These are phyloP conservation scores for Cossypha heuglini DNA, from an alignment of 2,797 vertebrate genomes.

Conservation along the genomic window DNA sequence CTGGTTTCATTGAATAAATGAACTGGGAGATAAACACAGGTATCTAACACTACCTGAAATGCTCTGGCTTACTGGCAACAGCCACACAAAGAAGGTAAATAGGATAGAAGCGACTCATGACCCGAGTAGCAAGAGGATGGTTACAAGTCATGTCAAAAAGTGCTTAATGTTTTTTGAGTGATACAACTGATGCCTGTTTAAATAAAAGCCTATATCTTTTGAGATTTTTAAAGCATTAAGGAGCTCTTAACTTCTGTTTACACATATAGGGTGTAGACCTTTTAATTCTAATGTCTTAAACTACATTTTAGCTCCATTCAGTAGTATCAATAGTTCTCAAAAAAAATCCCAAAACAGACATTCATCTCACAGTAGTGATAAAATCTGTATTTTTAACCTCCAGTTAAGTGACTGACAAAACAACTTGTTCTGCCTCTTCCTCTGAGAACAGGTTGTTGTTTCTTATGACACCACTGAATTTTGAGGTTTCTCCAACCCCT, in stretches of 20 bases:
- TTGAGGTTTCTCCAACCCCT: not conserved
- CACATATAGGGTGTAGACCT: accelerated
- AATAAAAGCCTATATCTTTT: not conserved
- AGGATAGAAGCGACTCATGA: not conserved
- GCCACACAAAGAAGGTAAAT: not conserved
- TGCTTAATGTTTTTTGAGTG: not conserved
- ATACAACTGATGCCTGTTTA: not conserved
- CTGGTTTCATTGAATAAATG: not conserved
- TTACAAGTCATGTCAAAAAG: not conserved
- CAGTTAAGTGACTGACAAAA: not conserved
- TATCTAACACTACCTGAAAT: not conserved
- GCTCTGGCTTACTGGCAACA: not conserved
- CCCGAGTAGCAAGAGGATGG: not conserved
- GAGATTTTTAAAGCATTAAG: not conserved
- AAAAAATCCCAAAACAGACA: not conserved
- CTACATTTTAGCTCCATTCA: not conserved
- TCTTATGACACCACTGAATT: not conserved
- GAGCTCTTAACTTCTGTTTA: not conserved
- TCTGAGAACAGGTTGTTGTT: not conserved
- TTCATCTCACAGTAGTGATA: not conserved
- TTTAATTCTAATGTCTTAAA: not conserved
- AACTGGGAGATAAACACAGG: not conserved
- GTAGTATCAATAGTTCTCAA: not conserved
- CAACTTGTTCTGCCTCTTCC: not conserved
- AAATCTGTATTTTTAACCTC: not conserved